Evolutionary conservation across 2,888 invertebrate genomes (phyloP), one percentile per base, ranked within the genome.

Genomic region (Melanophora roralis): DNA sequence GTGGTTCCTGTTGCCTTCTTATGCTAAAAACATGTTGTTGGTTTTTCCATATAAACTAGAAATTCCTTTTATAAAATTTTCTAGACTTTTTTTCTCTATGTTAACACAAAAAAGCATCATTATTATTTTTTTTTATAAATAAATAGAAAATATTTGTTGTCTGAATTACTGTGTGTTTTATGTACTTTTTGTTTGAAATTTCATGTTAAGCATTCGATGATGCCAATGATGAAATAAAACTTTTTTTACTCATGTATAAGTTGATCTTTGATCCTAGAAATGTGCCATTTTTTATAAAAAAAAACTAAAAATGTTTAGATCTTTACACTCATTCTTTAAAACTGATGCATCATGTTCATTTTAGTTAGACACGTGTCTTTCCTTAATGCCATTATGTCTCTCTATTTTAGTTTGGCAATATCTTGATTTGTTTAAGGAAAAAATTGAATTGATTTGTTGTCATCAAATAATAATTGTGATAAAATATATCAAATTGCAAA

Each of bases 1-100:
- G 80, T 76, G 62, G 80, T 72, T 80, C 27, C 64, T 75, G 76
- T 76, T 76, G 72, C 68, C 76, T 67, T 57, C 53, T 76, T 80
- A 19, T 34, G 68, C 7, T 45, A 59, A 53, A 76, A 75, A 68
- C 75, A 80, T 72, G 71, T 76, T 80, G 47, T 38, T 14, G 9
- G 16, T 55, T 49, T 64, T 57, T 40, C n/a, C 3, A 53, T 6
- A 62, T 43, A 53, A 2, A 19, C 36, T 55, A 12, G 9, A 43
- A 32, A 64, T 21, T 49, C 21, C 5, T 45, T 19, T 49, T 57
- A 69, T 14, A 2, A 57, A 59, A 47, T 47, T 7, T 16, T 57
- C 6, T 43, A 64, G 69, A 57, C 27, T 27, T 27, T 3, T 27
- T 59, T 51, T 45, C 67, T 60, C 51, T 36, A 34, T 12, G 59